These are phyloP conservation scores for Arvicanthis niloticus DNA, from an alignment of 2,113 vertebrate species.

Conservation along the genomic window DNA sequence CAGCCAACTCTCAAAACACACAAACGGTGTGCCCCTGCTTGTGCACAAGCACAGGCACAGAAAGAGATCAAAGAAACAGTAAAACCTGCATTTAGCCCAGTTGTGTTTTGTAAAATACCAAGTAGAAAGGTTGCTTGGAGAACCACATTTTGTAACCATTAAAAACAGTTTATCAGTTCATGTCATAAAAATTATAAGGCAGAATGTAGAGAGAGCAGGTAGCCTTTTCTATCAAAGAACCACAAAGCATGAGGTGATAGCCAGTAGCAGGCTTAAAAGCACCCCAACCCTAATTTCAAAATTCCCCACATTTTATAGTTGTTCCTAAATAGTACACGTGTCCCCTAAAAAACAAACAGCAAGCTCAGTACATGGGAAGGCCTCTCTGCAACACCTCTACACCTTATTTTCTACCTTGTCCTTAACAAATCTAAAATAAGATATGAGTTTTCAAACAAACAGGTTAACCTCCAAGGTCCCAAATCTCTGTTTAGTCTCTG, in stretches of 20 bases:
- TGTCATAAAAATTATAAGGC: not conserved
- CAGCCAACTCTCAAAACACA: not conserved
- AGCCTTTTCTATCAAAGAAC: not conserved
- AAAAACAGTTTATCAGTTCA: not conserved
- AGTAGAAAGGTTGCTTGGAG: not conserved
- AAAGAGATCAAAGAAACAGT: not conserved
- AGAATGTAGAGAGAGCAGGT: not conserved
- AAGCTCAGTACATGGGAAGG: not conserved
- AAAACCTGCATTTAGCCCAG: not conserved
- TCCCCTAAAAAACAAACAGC: not conserved
- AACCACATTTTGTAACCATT: conserved; percentile 1
- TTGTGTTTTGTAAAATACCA: not conserved
- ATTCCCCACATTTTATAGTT: not conserved
- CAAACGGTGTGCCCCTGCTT: too few relatives aligned
- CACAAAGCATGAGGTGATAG: too few relatives aligned
- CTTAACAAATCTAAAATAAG: not conserved
- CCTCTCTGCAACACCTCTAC: not conserved
- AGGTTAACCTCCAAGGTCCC: not conserved
- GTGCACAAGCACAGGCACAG: not conserved
- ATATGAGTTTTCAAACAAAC: not conserved
- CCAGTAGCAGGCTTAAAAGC: not conserved
- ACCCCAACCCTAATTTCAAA: not conserved
- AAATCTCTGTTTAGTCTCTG: not conserved
- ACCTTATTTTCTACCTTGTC: not conserved
- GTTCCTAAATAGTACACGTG: not conserved